Percentiles rank a stretch among this genome's conserved stretches.
These are phyloP conservation scores for Alentia gelatinosa DNA, from an alignment of 2,888 invertebrate species.

Conservation along the genomic window DNA sequence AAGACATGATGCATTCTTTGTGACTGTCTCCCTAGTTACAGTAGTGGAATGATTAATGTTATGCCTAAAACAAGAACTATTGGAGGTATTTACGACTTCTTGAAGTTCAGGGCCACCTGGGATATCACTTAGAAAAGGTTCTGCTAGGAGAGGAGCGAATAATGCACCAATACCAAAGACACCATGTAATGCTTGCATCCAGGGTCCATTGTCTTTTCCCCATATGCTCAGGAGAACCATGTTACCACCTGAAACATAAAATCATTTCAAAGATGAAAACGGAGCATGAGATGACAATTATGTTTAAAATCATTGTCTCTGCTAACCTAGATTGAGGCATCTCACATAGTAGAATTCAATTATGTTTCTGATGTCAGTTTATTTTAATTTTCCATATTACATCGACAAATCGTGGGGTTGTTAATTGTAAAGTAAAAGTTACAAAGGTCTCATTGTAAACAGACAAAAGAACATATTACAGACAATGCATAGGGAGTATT, in stretches of 20 bases:
- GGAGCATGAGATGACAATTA: not conserved
- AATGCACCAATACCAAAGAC: too few species aligned
- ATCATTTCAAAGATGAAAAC: not conserved
- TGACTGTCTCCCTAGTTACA: too few species aligned
- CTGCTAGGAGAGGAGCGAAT: too few species aligned
- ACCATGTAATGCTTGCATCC: slow-evolving; percentile 54
- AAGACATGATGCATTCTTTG: not conserved
- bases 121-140: not conserved
- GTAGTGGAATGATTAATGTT: too few species aligned
- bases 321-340: not conserved
- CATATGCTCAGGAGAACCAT: slow-evolving; percentile 8
- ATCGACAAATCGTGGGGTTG: too few species aligned
- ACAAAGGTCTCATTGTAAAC: too few species aligned
- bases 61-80: too few species aligned
- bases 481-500: too few species aligned
- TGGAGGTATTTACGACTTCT: not conserved
- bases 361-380: too few species aligned
- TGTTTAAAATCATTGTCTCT: not conserved
- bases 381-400: too few species aligned
- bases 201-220: slow-evolving; percentile 46
- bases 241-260: slow-evolving; percentile 35
- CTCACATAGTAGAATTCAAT: not conserved
- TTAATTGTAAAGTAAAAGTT: too few species aligned
- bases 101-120: not conserved
- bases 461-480: too few species aligned